Evolutionary conservation across 2,888 invertebrate genomes (phyloP), one percentile per base, ranked within the genome.

Genomic region (Coelinius sp.): DNA sequence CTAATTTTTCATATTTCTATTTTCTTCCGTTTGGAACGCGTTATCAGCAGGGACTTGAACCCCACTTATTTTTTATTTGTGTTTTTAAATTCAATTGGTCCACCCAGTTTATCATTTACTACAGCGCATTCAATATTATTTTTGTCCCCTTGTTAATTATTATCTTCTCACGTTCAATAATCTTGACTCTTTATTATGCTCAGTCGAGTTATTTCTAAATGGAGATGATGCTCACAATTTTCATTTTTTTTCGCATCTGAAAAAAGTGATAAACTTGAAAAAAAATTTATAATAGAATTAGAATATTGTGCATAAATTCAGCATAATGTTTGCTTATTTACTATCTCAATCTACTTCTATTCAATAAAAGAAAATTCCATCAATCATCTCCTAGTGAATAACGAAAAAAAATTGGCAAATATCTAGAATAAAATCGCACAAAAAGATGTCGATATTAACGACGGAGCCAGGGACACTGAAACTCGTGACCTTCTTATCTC

Each of bases 211-310:
- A 49, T 49, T 49, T 17, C 17, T 17, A 12, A 24, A 31, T 14
- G 24, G 35, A 38, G 49, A 44, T 17, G 12, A 25, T 8, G 24
- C 24, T 14, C 53, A 35, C 17, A 65, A 74, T 74, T 56, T 66
- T 65, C 2, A 6, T 27, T 7, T 17, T 41, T n/a, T 53, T 49
- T 10, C 4, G 7, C 10, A 62, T n/a, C n/a, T n/a, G n/a, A n/a
- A n/a, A n/a, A n/a, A n/a, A n/a, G n/a, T n/a, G n/a, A n/a, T n/a
- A n/a, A n/a, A n/a, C n/a, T n/a, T n/a, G n/a, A n/a, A n/a, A n/a
- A n/a, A n/a, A n/a, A n/a, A n/a, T n/a, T n/a, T n/a, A n/a, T n/a
- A n/a, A n/a, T n/a, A n/a, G n/a, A n/a, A n/a, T n/a, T n/a, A n/a
- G n/a, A n/a, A n/a, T n/a, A n/a, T n/a, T n/a, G n/a, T n/a, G n/a